phyloP scores from a whole-genome alignment of 2,113 vertebrate genomes.

The Takifugu bimaculatus region DNA sequence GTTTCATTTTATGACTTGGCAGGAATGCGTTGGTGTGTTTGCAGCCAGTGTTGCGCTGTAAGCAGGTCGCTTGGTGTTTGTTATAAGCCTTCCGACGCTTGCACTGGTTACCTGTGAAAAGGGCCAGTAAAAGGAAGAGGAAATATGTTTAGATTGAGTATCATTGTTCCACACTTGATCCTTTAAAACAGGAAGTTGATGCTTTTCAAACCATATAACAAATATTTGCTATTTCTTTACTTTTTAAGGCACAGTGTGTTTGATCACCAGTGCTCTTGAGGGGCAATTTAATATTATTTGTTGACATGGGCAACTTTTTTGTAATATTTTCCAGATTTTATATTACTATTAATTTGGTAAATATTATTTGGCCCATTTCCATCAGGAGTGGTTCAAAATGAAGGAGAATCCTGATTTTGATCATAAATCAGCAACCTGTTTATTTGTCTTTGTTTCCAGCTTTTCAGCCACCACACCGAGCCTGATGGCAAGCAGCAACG shows the following conservation, averaged over 20 bases:
- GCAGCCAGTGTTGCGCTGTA: too few relatives aligned
- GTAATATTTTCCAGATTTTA: too few relatives aligned
- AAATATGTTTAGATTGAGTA: neutral
- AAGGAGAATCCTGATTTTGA: neutral
- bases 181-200: too few relatives aligned
- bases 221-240: neutral
- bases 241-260: neutral
- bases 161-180: neutral
- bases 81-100: too few relatives aligned
- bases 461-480: constrained; percentile 61
- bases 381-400: neutral
- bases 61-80: too few relatives aligned
- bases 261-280: too few relatives aligned
- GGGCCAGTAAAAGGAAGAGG: neutral
- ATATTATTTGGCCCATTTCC: neutral
- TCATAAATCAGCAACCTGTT: constrained; percentile 9
- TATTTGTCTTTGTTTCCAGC: constrained; percentile 38
- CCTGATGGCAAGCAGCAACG: constrained; percentile 86
- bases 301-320: too few relatives aligned
- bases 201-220: neutral
- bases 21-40: too few relatives aligned
- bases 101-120: neutral
- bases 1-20: too few relatives aligned
- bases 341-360: too few relatives aligned
- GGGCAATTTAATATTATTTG: too few relatives aligned